Percentiles rank a stretch among this genome's conserved stretches.
These are phyloP conservation scores for Bombylius major DNA, from an alignment of 2,888 invertebrate genomes.

Conservation along the genomic window DNA sequence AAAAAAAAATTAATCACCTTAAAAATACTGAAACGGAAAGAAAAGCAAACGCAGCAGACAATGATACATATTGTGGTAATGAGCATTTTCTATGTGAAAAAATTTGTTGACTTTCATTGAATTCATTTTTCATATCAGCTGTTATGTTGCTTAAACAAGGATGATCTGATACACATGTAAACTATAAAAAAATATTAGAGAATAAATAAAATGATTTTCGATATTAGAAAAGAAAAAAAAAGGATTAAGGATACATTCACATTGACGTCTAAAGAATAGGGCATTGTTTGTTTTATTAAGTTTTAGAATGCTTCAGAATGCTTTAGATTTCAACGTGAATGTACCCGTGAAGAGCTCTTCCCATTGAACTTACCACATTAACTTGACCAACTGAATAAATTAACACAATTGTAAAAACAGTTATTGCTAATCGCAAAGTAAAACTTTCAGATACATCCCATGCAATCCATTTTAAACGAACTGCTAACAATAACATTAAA, in stretches of 20 bases:
- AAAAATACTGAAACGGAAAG: slow-evolving; percentile 76
- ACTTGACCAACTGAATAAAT: slow-evolving; percentile 84
- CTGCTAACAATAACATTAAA: slow-evolving; percentile 70
- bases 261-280: no score
- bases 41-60: slow-evolving; percentile 74
- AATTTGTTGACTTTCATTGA: slow-evolving; percentile 21
- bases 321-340: no score
- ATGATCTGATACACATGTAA: slow-evolving; percentile 47
- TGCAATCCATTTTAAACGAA: slow-evolving; percentile 66
- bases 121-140: slow-evolving; percentile 21
- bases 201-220: not conserved
- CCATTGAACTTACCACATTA: slow-evolving; percentile 64
- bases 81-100: slow-evolving; percentile 67
- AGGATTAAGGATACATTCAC: no score
- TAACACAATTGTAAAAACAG: slow-evolving; percentile 73
- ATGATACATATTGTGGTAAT: slow-evolving; percentile 73
- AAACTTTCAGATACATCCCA: slow-evolving; percentile 81
- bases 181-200: slow-evolving; percentile 36
- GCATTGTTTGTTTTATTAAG: no score
- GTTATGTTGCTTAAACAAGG: slow-evolving; percentile 30
- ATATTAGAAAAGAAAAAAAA: no score
- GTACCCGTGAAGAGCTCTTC: no score
- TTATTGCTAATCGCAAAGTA: slow-evolving; percentile 68
- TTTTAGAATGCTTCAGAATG: no score
- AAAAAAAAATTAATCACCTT: slow-evolving; percentile 26